Conservation (phyloP, 2,797 vertebrate genomes). For the Mormyrops attenuatus region DNA sequence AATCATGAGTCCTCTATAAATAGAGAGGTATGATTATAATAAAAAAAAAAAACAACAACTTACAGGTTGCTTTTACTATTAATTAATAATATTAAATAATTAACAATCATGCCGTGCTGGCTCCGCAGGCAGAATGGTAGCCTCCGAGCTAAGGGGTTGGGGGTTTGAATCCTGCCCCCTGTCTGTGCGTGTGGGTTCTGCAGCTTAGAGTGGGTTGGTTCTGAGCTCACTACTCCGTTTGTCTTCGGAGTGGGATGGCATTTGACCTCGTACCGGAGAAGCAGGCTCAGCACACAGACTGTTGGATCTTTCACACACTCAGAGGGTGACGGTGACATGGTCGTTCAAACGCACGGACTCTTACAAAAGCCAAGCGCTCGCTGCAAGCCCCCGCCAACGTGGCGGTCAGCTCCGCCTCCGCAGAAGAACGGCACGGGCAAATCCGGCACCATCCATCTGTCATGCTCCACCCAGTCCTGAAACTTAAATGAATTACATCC, state of each 20-base stretch:
- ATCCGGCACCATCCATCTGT: slow-evolving; percentile 53
- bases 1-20: neutral
- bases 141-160: neutral
- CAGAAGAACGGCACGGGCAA: slow-evolving; percentile 30
- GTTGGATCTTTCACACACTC: neutral
- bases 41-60: neutral
- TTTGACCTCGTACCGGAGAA: neutral
- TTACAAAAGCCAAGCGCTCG: neutral
- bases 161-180: neutral
- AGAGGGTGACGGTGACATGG: no score
- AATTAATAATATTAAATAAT: neutral
- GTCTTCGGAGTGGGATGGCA: neutral
- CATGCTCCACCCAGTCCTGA: slow-evolving; percentile 39
- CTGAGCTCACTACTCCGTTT: neutral
- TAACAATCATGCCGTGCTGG: neutral
- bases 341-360: neutral
- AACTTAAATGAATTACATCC: slow-evolving; percentile 54
- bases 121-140: neutral
- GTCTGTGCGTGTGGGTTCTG: neutral
- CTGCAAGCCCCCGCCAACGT: neutral
- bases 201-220: neutral
- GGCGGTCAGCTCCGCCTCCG: neutral
- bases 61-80: neutral
- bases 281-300: neutral
- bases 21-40: neutral